Percentiles rank a stretch among this genome's conserved stretches.
phyloP scores from a whole-genome alignment of 2,888 invertebrate species.

The Myopa tessellatipennis region DNA sequence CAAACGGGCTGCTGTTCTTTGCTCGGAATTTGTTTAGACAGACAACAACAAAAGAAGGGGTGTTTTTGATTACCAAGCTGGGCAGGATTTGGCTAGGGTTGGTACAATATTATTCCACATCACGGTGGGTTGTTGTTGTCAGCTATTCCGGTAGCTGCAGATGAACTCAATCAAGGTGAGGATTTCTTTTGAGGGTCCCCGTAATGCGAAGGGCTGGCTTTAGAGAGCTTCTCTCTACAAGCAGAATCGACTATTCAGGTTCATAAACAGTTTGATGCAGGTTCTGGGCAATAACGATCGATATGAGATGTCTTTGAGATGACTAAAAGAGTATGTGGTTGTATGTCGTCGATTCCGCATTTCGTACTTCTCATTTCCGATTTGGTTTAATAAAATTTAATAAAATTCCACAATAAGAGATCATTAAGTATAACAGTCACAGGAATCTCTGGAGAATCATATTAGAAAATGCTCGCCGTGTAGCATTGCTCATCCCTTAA shows the following conservation, averaged over 20 bases:
- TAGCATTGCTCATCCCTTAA: neutral
- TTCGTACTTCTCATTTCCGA: too few species aligned
- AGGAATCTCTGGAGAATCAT: conserved; percentile 6
- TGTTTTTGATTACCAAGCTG: conserved; percentile 1
- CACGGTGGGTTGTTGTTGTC: neutral
- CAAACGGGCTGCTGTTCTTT: neutral
- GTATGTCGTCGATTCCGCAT: too few species aligned
- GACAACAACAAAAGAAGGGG: neutral
- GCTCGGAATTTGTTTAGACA: neutral
- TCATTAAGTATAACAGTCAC: conserved; percentile 9
- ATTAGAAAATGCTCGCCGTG: neutral
- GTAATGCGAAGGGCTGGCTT: too few species aligned
- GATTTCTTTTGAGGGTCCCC: too few species aligned
- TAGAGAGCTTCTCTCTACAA: neutral
- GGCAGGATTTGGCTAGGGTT: neutral
- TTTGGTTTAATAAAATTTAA: neutral
- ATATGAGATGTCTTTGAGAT: neutral
- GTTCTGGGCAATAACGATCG: neutral
- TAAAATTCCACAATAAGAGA: conserved; percentile 23
- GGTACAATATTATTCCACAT: neutral
- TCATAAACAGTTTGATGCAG: neutral
- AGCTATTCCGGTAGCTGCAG: neutral
- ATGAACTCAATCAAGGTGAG: too few species aligned
- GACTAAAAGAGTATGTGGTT: neutral
- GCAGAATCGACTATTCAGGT: neutral